These are phyloP conservation scores for Tuta absoluta DNA, from an alignment of 2,888 invertebrate genomes.

Conservation along the genomic window DNA sequence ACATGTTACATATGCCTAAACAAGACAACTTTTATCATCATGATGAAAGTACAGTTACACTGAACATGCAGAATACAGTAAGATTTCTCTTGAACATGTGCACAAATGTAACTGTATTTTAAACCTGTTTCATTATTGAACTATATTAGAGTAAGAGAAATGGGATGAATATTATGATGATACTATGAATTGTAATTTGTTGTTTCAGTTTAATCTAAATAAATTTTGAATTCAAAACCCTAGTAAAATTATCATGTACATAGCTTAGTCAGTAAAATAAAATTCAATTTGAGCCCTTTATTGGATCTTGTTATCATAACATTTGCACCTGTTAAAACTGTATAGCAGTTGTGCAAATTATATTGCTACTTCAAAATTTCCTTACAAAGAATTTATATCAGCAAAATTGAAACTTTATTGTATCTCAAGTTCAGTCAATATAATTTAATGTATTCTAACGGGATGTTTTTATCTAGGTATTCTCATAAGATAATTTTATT, in stretches of 20 bases:
- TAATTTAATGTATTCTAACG: conserved; percentile 5
- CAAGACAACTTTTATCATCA: conserved; percentile 13
- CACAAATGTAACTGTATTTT: conserved; percentile 17
- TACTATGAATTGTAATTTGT: not conserved
- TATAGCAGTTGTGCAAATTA: conserved; percentile 27
- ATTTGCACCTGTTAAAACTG: not conserved
- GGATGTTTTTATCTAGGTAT: conserved; percentile 7
- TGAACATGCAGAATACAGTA: conserved; percentile 14
- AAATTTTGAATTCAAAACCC: not conserved
- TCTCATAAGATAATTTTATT: conserved; percentile 16
- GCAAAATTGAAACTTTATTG: not conserved
- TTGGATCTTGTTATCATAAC: not conserved
- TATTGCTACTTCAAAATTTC: conserved; percentile 3
- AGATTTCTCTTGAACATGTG: conserved; percentile 16
- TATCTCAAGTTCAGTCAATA: not conserved
- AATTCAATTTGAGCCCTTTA: conserved; percentile 16
- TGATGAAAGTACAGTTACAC: conserved; percentile 20
- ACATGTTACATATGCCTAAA: conserved; percentile 14
- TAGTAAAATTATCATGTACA: not conserved
- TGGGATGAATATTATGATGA: not conserved
- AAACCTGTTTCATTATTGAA: conserved; percentile 18
- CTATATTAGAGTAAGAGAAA: conserved; percentile 14
- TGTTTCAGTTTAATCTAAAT: not conserved
- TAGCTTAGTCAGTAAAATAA: not conserved
- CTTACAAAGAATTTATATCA: not conserved